phyloP scores from a whole-genome alignment of 2,888 invertebrate genomes.

The Limnephilus rhombicus region DNA sequence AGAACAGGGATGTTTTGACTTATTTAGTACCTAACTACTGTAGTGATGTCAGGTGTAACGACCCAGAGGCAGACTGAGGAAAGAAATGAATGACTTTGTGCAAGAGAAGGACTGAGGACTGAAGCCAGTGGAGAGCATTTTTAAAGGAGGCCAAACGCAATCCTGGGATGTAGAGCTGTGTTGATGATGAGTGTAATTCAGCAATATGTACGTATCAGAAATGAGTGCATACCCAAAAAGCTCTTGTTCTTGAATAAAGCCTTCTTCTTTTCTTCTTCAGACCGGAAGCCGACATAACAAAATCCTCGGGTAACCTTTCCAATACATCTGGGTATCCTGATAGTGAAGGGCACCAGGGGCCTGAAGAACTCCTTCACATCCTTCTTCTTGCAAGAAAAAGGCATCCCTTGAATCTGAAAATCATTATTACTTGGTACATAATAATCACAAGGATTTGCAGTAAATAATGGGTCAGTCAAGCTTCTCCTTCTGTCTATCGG shows the following conservation, averaged over 20 bases:
- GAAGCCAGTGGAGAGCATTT: too few relatives aligned
- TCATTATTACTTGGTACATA: conserved; percentile 67
- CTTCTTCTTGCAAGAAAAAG: conserved; percentile 88
- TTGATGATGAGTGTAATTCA: not conserved
- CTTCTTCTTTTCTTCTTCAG: conserved; percentile 87
- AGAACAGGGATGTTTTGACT: too few relatives aligned
- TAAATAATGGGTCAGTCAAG: not conserved
- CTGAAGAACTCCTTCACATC: conserved; percentile 91
- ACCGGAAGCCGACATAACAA: conserved; percentile 94
- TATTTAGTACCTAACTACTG: too few relatives aligned
- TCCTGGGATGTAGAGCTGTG: too few relatives aligned
- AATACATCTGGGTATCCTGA: conserved; percentile 84
- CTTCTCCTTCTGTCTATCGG: too few relatives aligned
- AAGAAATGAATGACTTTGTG: too few relatives aligned
- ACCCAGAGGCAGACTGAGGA: too few relatives aligned
- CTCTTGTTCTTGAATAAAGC: conserved; percentile 91
- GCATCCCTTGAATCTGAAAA: conserved; percentile 87
- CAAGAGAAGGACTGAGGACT: too few relatives aligned
- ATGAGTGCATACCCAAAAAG: conserved; percentile 82
- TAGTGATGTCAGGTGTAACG: too few relatives aligned
- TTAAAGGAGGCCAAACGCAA: too few relatives aligned
- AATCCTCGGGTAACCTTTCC: conserved; percentile 85
- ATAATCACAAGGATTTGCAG: conserved; percentile 68
- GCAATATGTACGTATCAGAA: not conserved
- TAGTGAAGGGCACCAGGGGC: conserved; percentile 87